phyloP scores from a whole-genome alignment of 2,113 vertebrate species.

The Marmota monax region DNA sequence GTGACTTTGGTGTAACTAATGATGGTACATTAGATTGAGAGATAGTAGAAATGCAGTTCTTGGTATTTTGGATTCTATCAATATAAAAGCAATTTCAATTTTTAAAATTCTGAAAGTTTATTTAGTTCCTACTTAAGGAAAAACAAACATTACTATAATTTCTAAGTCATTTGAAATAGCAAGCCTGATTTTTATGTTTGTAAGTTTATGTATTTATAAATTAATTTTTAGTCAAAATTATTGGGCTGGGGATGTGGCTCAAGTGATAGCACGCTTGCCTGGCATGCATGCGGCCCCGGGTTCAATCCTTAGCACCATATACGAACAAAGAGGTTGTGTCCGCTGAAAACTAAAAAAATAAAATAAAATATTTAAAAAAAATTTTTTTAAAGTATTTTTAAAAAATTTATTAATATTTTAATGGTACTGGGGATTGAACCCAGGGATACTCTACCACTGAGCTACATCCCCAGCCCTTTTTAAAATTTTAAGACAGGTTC shows the following conservation, averaged over 20 bases:
- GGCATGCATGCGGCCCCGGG: too few species aligned
- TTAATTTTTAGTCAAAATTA: constrained; percentile 45
- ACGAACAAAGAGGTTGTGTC: too few species aligned
- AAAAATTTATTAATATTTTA: neutral
- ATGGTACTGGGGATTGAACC: too few species aligned
- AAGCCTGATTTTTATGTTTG: constrained; percentile 53
- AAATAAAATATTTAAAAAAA: too few species aligned
- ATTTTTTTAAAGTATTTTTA: too few species aligned
- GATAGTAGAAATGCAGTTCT: neutral
- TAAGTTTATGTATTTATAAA: constrained; percentile 1
- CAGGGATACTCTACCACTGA: too few species aligned
- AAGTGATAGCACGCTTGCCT: too few species aligned
- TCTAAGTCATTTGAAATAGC: constrained; percentile 18
- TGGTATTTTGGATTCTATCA: neutral
- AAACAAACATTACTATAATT: constrained; percentile 27
- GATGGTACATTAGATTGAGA: neutral
- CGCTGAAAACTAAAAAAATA: too few species aligned
- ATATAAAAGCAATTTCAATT: neutral
- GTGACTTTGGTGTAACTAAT: neutral
- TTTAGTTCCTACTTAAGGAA: constrained; percentile 5
- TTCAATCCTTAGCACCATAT: too few species aligned
- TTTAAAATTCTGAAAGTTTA: constrained; percentile 51
- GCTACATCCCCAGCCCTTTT: too few species aligned
- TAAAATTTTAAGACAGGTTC: too few species aligned
- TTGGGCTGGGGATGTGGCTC: neutral